These are phyloP conservation scores for Leptura quadrifasciata DNA, from an alignment of 2,888 invertebrate species.

Conservation along the genomic window DNA sequence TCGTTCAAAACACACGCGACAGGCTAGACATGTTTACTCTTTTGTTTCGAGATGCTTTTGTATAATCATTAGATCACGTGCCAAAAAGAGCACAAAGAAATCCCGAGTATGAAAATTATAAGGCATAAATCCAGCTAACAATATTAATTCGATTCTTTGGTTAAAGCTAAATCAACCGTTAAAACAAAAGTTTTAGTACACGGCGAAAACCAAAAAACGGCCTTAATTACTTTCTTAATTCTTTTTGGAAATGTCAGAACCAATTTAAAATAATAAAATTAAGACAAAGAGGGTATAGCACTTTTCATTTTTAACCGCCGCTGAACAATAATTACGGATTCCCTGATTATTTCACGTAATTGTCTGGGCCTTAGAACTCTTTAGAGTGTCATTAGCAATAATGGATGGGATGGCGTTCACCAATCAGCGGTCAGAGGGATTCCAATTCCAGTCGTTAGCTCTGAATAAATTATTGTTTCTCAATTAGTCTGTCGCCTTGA, in stretches of 20 bases:
- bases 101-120: slow-evolving; percentile 22
- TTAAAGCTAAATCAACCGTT: slow-evolving; percentile 67
- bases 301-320: slow-evolving; percentile 70
- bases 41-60: slow-evolving; percentile 60
- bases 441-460: slow-evolving; percentile 67
- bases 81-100: slow-evolving; percentile 31
- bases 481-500: slow-evolving; percentile 67
- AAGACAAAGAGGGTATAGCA: slow-evolving; percentile 66
- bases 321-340: slow-evolving; percentile 71
- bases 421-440: slow-evolving; percentile 68
- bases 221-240: slow-evolving; percentile 70
- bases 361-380: slow-evolving; percentile 69
- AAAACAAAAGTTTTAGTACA: slow-evolving; percentile 69
- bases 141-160: slow-evolving; percentile 60
- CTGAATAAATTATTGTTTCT: slow-evolving; percentile 73
- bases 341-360: slow-evolving; percentile 72
- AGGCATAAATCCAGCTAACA: slow-evolving; percentile 12
- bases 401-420: slow-evolving; percentile 70
- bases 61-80: slow-evolving; percentile 58
- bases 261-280: slow-evolving; percentile 68
- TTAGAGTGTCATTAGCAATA: slow-evolving; percentile 73
- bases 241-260: slow-evolving; percentile 67
- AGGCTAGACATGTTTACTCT: slow-evolving; percentile 52
- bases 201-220: slow-evolving; percentile 67
- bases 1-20: slow-evolving; percentile 51